Percentiles rank a stretch among this genome's conserved stretches.
These are phyloP conservation scores for Triplophysa siluroides DNA, from an alignment of 2,113 vertebrate genomes.

Conservation along the genomic window DNA sequence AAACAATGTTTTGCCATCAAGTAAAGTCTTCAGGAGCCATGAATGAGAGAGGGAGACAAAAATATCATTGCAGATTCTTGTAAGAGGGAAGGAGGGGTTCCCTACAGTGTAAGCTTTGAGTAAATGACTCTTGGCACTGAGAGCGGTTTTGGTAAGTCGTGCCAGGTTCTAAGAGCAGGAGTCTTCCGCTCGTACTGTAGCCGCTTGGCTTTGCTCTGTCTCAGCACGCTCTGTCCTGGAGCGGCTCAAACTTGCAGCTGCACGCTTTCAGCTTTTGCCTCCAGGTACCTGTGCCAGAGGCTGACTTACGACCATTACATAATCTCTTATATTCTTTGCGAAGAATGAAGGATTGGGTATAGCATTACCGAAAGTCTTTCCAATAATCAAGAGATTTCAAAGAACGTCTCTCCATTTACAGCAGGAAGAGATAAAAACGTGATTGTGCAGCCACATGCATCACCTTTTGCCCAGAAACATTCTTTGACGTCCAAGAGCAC, in stretches of 20 bases:
- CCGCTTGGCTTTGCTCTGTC: conserved; percentile 48
- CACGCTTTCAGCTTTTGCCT: conserved; percentile 30
- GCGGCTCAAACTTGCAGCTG: conserved; percentile 51
- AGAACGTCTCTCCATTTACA: conserved; percentile 1
- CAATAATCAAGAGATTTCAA: conserved; percentile 21
- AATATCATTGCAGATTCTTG: conserved; percentile 15
- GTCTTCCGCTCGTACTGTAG: conserved; percentile 28
- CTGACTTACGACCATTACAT: conserved; percentile 42
- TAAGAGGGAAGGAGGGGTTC: conserved; percentile 20
- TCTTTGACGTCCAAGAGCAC: conserved; percentile 42
- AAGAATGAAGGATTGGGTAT: neutral
- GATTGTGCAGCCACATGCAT: conserved; percentile 17
- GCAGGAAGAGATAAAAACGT: conserved; percentile 14
- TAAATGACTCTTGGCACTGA: conserved; percentile 52
- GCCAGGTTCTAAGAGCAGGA: conserved; percentile 39
- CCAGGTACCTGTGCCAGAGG: conserved; percentile 45
- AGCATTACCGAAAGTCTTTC: neutral
- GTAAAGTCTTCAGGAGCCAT: neutral
- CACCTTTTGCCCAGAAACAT: conserved; percentile 42
- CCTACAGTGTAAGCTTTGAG: conserved; percentile 40
- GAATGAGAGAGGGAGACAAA: conserved; percentile 11
- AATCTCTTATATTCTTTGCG: conserved; percentile 26
- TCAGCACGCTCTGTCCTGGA: conserved; percentile 54
- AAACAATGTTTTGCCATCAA: neutral
- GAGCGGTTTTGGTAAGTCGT: conserved; percentile 27